Evolutionary conservation across 2,888 invertebrate genomes (phyloP).

Genomic region (Volucella inflata): DNA sequence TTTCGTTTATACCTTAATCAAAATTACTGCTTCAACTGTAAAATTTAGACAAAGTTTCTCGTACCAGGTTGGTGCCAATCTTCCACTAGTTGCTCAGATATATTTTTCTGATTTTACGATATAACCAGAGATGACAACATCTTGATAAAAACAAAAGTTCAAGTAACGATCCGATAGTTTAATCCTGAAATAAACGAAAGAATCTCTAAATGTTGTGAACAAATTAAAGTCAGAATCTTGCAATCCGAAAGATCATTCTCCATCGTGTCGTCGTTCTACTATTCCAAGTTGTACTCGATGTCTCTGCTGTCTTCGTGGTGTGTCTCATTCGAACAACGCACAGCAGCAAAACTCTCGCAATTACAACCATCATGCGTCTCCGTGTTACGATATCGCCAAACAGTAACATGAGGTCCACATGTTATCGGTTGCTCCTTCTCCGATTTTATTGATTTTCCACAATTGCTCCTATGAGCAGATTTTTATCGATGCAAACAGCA

Average conservation of each 20-base stretch:
- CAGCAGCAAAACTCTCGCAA: constrained; percentile 67
- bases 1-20: background rate
- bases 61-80: constrained; percentile 22
- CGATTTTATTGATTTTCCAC: constrained; percentile 76
- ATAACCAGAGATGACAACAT: constrained; percentile 65
- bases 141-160: constrained; percentile 72
- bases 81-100: constrained; percentile 48
- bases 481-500: constrained; percentile 65
- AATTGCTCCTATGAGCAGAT: constrained; percentile 73
- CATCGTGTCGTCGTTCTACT: constrained; percentile 46
- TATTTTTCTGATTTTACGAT: constrained; percentile 63
- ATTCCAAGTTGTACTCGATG: constrained; percentile 19
- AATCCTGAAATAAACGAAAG: constrained; percentile 64
- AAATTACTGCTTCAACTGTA: constrained; percentile 34
- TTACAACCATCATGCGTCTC: constrained; percentile 74
- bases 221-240: constrained; percentile 74
- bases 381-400: constrained; percentile 74
- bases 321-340: constrained; percentile 56
- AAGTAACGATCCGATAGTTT: constrained; percentile 68
- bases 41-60: background rate
- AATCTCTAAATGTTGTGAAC: constrained; percentile 74
- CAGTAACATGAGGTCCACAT: constrained; percentile 75
- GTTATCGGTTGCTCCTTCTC: constrained; percentile 76
- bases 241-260: constrained; percentile 70
- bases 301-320: constrained; percentile 16